Evolutionary conservation across 2,888 invertebrate genomes (phyloP), one percentile per base, ranked within the genome.

Genomic region (Romanomermis culicivorax): DNA sequence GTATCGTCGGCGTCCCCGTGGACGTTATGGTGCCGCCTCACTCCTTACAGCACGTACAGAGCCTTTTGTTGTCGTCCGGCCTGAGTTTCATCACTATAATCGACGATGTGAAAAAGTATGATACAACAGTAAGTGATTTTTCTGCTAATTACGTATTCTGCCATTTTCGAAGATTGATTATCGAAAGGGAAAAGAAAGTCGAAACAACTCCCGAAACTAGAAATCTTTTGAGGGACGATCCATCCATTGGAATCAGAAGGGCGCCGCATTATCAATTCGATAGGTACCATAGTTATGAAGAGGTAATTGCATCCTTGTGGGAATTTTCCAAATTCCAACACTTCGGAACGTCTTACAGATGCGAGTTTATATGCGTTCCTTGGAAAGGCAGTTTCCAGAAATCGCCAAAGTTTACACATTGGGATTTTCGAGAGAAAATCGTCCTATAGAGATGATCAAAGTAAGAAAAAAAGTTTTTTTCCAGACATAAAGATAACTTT

Each of bases 361-460:
- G 29, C 4, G 50, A 20, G 23, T 49, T 27, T 49, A 49, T 29
- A 49, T 49, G 50, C 25, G 50, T 7, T 4, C 50, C 27, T 27
- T 49, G 27, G 27, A 49, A 27, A 7, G 20, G 11, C 26, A 7
- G 11, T 49, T 17, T 27, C 50, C 50, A 11, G 50, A 25, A 4
- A 27, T 25, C 3, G 65, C 67, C 1, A 58, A 57, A 42, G 62
- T 62, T 3, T 61, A 65, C 51, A 60, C 58, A 17, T 63, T 65
- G 52, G 67, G 67, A 49, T 61, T 58, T 36, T 64, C 67, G 2
- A 58, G 55, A 29, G 66, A 67, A 52, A 61, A 61, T 7, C 56
- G 67, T 26, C 60, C 61, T 11, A 67, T 67, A 54, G 57, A 60
- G 52, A 64, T 62, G 11, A 63, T 67, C 51, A 65, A 67, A 59